Evolutionary conservation across 1,140 invertebrate species (phyloP), one percentile per base, ranked within the genome.

Genomic region (Diprion similis): DNA sequence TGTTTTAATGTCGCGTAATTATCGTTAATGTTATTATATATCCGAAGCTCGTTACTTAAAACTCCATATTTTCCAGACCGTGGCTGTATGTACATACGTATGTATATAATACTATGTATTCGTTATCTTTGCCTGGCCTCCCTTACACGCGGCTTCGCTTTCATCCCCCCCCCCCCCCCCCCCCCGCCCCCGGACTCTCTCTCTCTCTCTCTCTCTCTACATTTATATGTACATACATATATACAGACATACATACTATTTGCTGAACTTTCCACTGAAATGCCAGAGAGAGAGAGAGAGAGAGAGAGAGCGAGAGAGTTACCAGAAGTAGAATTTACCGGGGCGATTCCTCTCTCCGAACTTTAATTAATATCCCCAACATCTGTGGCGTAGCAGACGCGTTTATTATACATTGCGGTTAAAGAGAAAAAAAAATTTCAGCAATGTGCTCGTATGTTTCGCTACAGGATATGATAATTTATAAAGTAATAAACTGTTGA

Each of bases 1-100:
- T 73, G 78, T 77, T 77, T 78, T 73, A 84, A 81, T 81, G 83
- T 79, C 79, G 75, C 75, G 74, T 84, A 83, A 83, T 84, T 82
- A 84, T 79, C 77, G 78, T 78, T 83, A 79, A 81, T 73, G 78
- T 37, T 37, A 37, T 37, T 37, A 37, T 37, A 80, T 74, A 73
- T 80, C 77, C 80, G 68, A 69, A 73, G 68, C 72, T 76, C 71
- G 68, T 75, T 73, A 77, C 37, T 73, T 68, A 67, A 71, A 45
- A 48, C n/a, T 13, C 51, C 51, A 64, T 46, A 17, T 70, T 46
- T 70, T 70, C 9, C 45, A 70, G 66, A 37, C 18, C 11, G 18
- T 37, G 17, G 17, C 2, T 11, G 11, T 3, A 11, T 18, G 11
- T 24, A 68, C 1, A 11, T 68, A 11, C 66, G 66, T 11, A 37